phyloP scores from a whole-genome alignment of 2,888 invertebrate genomes.

The Nomada fucata region DNA sequence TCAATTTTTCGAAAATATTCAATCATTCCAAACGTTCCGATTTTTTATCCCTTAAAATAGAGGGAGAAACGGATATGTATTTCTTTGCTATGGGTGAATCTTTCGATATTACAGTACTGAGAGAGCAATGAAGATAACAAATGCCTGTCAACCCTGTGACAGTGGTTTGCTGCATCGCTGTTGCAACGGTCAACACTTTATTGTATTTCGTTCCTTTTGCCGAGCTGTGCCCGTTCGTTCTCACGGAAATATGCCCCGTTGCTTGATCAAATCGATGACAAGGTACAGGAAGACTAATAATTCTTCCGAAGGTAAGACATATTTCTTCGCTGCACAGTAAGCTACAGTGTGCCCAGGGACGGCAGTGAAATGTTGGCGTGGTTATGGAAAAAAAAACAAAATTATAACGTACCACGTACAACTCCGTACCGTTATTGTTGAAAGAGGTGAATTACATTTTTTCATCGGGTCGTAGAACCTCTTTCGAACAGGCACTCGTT shows the following conservation, averaged over 20 bases:
- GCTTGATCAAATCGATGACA: conserved; percentile 79
- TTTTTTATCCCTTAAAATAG: background rate
- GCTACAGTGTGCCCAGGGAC: conserved; percentile 29
- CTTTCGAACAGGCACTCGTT: background rate
- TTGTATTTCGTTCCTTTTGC: conserved; percentile 11
- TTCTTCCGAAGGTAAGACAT: conserved; percentile 68
- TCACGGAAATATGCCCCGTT: conserved; percentile 76
- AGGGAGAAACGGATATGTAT: background rate
- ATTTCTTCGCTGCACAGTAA: conserved; percentile 10
- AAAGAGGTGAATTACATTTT: conserved; percentile 12
- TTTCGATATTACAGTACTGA: conserved; percentile 45
- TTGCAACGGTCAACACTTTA: conserved; percentile 29
- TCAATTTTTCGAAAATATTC: background rate
- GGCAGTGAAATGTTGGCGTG: conserved; percentile 34
- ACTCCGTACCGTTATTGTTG: conserved; percentile 41
- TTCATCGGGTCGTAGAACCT: background rate
- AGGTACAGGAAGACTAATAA: conserved; percentile 69
- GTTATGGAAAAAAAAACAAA: conserved; percentile 44
- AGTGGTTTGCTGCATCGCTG: conserved; percentile 56
- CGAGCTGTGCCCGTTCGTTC: conserved; percentile 13
- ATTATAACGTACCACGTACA: conserved; percentile 17
- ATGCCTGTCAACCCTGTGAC: conserved; percentile 46
- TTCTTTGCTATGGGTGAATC: conserved; percentile 18
- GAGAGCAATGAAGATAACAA: conserved; percentile 50
- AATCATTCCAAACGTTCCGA: background rate